These are phyloP conservation scores for Oceanites oceanicus DNA, from an alignment of 2,113 vertebrate species.

Conservation along the genomic window DNA sequence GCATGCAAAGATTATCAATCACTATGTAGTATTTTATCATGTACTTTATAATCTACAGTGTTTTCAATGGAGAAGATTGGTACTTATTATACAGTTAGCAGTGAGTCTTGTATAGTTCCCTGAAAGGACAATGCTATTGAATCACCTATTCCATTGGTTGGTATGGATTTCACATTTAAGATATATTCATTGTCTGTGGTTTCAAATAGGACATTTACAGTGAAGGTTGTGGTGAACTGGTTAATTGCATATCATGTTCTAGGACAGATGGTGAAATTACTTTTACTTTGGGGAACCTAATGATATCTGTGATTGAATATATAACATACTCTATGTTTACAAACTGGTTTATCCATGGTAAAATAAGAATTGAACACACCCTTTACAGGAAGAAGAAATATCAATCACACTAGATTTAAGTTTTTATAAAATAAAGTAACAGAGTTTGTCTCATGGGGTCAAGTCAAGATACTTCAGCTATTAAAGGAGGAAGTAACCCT, in stretches of 20 bases:
- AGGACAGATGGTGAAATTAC: background rate
- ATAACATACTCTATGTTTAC: background rate
- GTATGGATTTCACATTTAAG: background rate
- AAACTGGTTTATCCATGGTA: background rate
- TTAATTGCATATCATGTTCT: background rate
- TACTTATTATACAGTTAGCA: background rate
- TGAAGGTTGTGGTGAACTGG: background rate
- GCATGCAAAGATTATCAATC: background rate
- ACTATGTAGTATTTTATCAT: background rate
- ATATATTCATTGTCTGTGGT: background rate
- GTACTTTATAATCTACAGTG: background rate
- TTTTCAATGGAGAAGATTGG: background rate
- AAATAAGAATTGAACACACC: background rate
- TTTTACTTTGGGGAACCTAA: background rate
- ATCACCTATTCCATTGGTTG: background rate
- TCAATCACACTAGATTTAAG: background rate
- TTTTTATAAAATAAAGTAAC: background rate
- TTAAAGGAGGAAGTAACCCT: background rate
- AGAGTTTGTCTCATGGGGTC: background rate
- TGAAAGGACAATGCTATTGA: background rate
- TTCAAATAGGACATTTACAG: background rate
- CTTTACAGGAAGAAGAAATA: background rate
- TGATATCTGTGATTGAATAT: background rate
- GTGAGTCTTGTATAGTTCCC: background rate
- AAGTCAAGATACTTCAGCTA: background rate